phyloP scores from a whole-genome alignment of 2,113 vertebrate genomes.

The Eurypyga helias region DNA sequence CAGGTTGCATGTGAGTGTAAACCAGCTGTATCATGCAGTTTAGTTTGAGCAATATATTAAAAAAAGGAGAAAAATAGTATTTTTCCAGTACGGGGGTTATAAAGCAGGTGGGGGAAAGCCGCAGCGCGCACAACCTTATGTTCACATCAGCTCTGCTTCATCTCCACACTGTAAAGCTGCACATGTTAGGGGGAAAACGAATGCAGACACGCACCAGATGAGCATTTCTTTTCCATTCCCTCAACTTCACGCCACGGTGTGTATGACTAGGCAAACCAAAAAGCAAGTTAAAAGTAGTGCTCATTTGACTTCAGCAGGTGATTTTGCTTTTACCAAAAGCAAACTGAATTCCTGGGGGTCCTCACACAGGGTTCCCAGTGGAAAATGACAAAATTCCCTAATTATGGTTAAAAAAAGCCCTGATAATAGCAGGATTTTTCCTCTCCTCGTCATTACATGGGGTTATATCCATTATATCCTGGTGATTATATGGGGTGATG shows the following conservation, averaged over 20 bases:
- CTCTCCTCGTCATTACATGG: not conserved
- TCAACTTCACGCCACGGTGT: not conserved
- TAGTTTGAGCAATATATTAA: not conserved
- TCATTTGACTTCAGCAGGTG: not conserved
- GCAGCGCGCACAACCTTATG: not conserved
- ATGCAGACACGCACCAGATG: not conserved
- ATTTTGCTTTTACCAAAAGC: not conserved
- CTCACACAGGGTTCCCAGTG: not conserved
- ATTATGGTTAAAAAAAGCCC: rapidly evolving
- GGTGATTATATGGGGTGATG: rapidly evolving
- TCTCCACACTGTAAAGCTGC: not conserved
- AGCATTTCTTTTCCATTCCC: not conserved
- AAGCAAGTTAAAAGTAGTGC: not conserved
- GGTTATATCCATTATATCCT: too few species aligned
- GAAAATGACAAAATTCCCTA: not conserved
- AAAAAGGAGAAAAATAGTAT: not conserved
- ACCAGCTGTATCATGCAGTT: rapidly evolving
- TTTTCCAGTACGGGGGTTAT: not conserved
- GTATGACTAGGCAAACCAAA: not conserved
- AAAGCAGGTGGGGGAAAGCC: not conserved
- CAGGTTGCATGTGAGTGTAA: not conserved
- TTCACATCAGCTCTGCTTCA: not conserved
- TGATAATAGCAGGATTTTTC: not conserved
- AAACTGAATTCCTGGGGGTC: not conserved
- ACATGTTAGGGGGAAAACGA: not conserved